Percentiles rank a stretch among this genome's conserved stretches.
phyloP scores from a whole-genome alignment of 64 coral and sea anemone species.

The Pocillopora damicornis region DNA sequence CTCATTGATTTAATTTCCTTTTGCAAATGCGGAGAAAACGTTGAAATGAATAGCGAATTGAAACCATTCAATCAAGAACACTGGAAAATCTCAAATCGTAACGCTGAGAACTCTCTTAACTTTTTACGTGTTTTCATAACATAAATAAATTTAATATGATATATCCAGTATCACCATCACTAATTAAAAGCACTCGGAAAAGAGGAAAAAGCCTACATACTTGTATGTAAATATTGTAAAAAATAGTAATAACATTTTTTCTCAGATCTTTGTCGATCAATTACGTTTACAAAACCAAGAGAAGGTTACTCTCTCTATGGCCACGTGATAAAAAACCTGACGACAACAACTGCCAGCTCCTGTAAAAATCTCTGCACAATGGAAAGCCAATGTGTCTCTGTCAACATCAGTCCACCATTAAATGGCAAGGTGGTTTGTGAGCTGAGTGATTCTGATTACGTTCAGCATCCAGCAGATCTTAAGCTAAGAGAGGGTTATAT shows the following conservation, averaged over 20 bases:
- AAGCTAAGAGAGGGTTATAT: background rate
- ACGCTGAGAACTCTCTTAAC: no score
- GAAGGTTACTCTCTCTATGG: background rate
- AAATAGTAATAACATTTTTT: background rate
- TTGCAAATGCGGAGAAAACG: no score
- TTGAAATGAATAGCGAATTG: no score
- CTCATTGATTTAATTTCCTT: no score
- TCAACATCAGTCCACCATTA: background rate
- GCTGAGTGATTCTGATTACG: conserved; percentile 4
- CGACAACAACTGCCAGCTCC: background rate
- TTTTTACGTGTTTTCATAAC: no score
- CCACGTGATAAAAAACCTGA: background rate
- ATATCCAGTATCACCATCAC: no score
- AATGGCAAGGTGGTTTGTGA: background rate
- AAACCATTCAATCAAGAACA: no score
- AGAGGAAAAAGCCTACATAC: no score
- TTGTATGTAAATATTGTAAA: no score
- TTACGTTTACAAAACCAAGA: background rate
- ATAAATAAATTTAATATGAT: no score
- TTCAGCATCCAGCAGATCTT: background rate
- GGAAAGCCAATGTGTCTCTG: background rate
- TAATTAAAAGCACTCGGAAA: no score
- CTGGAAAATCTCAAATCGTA: no score
- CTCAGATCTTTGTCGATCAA: background rate
- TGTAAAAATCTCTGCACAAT: background rate